Evolutionary conservation across 1,140 invertebrate species (phyloP), one percentile per base, ranked within the genome.

Genomic region (Acromyrmex echinatior): DNA sequence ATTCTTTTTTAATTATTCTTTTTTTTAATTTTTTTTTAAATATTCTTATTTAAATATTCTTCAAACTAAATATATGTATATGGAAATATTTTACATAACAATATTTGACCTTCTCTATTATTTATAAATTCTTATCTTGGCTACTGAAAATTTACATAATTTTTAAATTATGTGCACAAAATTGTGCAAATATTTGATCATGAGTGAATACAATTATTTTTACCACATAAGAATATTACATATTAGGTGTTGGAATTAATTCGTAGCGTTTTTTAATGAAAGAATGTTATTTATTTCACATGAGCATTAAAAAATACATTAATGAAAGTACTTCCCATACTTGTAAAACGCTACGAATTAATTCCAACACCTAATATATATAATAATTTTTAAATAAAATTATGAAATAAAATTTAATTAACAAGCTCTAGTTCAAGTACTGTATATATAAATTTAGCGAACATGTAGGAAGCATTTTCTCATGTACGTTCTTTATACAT

Each of bases 401-500:
- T 7, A 56, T 18, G 7, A 0, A 65, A 21, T 66, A 21, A 9
- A 14, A 14, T 4, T 71, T 35, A 60, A n/a, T 58, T 70, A 31
- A 12, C 2, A 21, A 45, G 9, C 35, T 74, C 16, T n/a, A 70
- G 12, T 87, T 68, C 5, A 62, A 78, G 18, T 39, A 51, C 12
- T 53, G 51, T n/a, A 73, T 3, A 63, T 28, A 78, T 65, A 51
- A 81, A 76, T 87, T 70, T 25, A 71, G 21, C n/a, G n/a, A 73
- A 74, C 25, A 53, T 21, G 39, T 51, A 74, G 31, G 31, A 71
- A 73, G 12, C 25, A 78, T 28, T 66, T 86, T 82, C 68, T 53
- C 10, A 80, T 2, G 16, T 12, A 81, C 5, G 0, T 81, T 49
- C 74, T 35, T 53, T 16, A 73, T 2, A 60, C 25, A 28, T 49